phyloP scores from a whole-genome alignment of 2,797 vertebrate genomes.

The Eptatretus atami region DNA sequence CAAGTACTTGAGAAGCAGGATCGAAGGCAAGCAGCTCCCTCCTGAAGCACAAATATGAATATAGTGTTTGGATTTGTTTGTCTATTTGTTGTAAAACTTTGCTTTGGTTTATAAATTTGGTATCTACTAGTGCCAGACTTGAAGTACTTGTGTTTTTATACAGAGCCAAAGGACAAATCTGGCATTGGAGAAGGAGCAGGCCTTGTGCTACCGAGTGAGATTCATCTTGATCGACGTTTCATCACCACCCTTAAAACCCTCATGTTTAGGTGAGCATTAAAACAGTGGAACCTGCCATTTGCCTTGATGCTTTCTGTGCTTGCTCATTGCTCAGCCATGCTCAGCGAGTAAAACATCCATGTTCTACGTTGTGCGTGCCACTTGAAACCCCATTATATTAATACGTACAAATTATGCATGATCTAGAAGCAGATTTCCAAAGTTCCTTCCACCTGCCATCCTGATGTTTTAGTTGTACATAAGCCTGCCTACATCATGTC shows the following conservation, averaged over 20 bases:
- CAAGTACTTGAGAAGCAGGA: constrained; percentile 48
- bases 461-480: no score
- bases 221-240: constrained; percentile 28
- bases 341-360: no score
- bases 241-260: constrained; percentile 34
- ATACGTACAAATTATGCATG: no score
- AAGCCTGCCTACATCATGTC: no score
- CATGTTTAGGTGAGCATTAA: constrained; percentile 30
- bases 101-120: neutral
- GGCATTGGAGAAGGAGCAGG: constrained; percentile 21
- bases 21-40: constrained; percentile 29
- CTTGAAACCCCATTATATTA: no score
- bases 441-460: no score
- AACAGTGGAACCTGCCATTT: neutral
- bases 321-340: no score
- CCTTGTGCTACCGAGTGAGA: constrained; percentile 59
- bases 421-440: no score
- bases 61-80: neutral
- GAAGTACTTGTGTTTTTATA: constrained; percentile 7
- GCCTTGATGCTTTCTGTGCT: no score
- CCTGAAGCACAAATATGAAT: neutral
- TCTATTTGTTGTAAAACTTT: constrained; percentile 6
- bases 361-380: no score
- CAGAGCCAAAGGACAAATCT: constrained; percentile 14
- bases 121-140: neutral